Evolutionary conservation across 92 coral and sea anemone genomes (phyloP).

Genomic region (Virgularia gustaviana): DNA sequence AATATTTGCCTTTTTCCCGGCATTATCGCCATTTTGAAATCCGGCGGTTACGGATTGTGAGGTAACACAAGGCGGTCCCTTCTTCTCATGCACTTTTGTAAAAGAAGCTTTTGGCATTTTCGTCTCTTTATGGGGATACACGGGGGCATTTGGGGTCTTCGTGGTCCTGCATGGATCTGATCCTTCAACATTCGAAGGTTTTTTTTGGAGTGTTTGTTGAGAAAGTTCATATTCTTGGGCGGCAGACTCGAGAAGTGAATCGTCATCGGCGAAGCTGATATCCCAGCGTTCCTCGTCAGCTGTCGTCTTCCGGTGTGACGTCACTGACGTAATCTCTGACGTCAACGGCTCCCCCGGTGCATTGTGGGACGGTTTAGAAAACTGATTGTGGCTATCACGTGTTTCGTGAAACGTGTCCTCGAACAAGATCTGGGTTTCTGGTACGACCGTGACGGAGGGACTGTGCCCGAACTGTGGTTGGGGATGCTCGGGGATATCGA

Average conservation of each 20-base stretch:
- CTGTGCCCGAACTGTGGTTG: conserved; percentile 16
- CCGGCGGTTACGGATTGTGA: too few species aligned
- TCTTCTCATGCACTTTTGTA: not conserved
- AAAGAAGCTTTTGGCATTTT: too few species aligned
- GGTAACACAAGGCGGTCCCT: too few species aligned
- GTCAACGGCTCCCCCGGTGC: too few species aligned
- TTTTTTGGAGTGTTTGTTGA: not conserved
- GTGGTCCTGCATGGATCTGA: not conserved
- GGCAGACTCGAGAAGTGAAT: conserved; percentile 29
- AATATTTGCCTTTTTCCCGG: too few species aligned
- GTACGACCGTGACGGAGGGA: conserved; percentile 15
- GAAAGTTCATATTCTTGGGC: conserved; percentile 28
- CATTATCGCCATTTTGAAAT: too few species aligned
- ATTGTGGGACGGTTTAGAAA: not conserved
- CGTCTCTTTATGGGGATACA: too few species aligned
- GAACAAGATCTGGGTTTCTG: conserved; percentile 23
- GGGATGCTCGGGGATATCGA: conserved; percentile 12
- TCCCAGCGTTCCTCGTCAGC: conserved; percentile 1
- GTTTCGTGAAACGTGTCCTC: not conserved
- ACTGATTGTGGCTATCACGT: not conserved
- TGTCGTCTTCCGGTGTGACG: too few species aligned
- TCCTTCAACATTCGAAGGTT: not conserved
- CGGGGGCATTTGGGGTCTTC: too few species aligned
- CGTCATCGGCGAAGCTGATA: conserved; percentile 13
- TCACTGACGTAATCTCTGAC: too few species aligned